Evolutionary conservation across 2,113 vertebrate genomes (phyloP).

Genomic region (Hemiscyllium ocellatum): DNA sequence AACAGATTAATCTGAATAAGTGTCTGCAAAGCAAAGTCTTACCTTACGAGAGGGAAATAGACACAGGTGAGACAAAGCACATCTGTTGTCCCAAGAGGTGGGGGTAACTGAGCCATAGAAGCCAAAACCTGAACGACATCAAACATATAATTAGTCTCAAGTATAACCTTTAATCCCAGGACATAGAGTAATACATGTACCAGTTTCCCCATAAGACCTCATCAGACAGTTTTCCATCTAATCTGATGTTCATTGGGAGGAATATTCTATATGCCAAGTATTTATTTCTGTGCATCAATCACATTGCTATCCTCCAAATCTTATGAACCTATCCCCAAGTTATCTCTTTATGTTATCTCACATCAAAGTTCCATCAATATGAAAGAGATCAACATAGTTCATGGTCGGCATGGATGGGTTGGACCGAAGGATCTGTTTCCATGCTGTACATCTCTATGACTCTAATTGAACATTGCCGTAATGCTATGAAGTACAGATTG

Average conservation of each 20-base stretch:
- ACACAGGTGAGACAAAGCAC: constrained; percentile 43
- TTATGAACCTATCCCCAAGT: background rate
- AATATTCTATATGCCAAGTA: background rate
- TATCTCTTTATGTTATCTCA: background rate
- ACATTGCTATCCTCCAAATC: background rate
- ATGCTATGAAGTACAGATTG: no score
- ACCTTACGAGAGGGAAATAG: constrained; percentile 25
- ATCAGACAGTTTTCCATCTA: background rate
- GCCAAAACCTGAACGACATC: constrained; percentile 39
- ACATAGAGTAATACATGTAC: background rate
- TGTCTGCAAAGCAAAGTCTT: background rate
- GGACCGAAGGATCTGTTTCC: no score
- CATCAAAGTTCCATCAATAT: background rate
- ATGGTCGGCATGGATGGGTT: background rate
- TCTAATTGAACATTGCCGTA: background rate
- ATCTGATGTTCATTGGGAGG: background rate
- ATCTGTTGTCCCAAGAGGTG: constrained; percentile 41
- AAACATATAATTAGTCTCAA: background rate
- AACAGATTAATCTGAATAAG: background rate
- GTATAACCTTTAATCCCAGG: background rate
- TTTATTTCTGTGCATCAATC: background rate
- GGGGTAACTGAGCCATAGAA: constrained; percentile 42
- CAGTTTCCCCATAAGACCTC: background rate
- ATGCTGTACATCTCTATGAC: no score
- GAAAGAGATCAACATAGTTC: background rate